Percentiles rank a stretch among this genome's conserved stretches.
Evolutionary conservation across 2,797 vertebrate species (phyloP).

Genomic region (Poeciliopsis presidionis): DNA sequence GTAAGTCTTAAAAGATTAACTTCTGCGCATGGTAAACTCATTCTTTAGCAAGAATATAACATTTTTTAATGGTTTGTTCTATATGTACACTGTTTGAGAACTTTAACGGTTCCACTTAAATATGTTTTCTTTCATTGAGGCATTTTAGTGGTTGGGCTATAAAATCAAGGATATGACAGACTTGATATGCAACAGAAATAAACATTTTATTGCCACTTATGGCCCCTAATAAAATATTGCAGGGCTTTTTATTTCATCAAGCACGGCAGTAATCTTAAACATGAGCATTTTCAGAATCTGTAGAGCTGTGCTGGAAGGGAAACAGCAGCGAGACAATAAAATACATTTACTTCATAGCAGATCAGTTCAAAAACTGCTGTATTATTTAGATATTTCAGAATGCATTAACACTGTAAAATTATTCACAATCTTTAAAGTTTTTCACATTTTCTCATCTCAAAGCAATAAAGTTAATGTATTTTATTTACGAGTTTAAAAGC

Average conservation of each 20-base stretch:
- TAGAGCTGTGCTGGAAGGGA: not conserved
- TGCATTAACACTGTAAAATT: not conserved
- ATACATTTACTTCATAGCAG: not conserved
- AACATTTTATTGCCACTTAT: slow-evolving; percentile 45
- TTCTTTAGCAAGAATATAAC: not conserved
- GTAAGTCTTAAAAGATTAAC: slow-evolving; percentile 1
- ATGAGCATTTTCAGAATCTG: slow-evolving; percentile 4
- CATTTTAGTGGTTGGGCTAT: slow-evolving; percentile 57
- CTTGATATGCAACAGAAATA: slow-evolving; percentile 38
- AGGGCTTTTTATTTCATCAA: slow-evolving; percentile 33
- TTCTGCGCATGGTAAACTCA: not conserved
- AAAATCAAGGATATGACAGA: slow-evolving; percentile 37
- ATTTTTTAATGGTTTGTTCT: slow-evolving; percentile 9
- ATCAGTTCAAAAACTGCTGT: not conserved
- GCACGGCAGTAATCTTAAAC: slow-evolving; percentile 8
- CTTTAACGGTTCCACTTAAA: slow-evolving; percentile 37
- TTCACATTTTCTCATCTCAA: not conserved
- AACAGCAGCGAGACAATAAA: slow-evolving; percentile 4
- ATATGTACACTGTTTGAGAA: slow-evolving; percentile 36
- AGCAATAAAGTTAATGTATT: not conserved
- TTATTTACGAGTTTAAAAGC: not conserved
- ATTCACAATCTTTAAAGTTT: not conserved
- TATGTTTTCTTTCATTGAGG: slow-evolving; percentile 15
- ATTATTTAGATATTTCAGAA: not conserved
- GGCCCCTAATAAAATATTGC: slow-evolving; percentile 35